Percentiles rank a stretch among this genome's conserved stretches.
Conservation (phyloP, 2,113 vertebrate genomes). For the Edolisoma coerulescens region DNA sequence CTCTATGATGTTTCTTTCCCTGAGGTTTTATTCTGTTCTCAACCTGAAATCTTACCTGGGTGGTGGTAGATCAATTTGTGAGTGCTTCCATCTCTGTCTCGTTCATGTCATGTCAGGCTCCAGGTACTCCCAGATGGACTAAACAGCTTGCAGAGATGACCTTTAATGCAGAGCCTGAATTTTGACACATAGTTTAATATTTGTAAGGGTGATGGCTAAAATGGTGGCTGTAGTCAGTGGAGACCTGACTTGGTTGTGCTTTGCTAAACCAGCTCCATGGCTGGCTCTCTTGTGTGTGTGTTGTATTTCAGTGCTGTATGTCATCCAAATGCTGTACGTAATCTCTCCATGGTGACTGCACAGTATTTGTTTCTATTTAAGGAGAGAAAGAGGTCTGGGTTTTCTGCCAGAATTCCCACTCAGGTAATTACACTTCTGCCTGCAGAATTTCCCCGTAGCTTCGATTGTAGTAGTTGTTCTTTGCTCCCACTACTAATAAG, state of each 20-base stretch:
- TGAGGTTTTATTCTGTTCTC: not conserved
- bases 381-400: constrained; percentile 23
- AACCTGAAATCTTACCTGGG: not conserved
- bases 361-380: constrained; percentile 38
- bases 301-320: not conserved
- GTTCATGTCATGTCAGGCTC: not conserved
- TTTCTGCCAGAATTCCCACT: constrained; percentile 56
- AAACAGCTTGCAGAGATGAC: not conserved
- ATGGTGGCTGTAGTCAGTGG: not conserved
- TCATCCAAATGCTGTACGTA: not conserved
- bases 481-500: not conserved
- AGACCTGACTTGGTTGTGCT: not conserved
- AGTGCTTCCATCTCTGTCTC: not conserved
- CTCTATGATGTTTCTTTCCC: not conserved
- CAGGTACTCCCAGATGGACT: not conserved
- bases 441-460: constrained; percentile 4
- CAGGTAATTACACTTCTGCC: constrained; percentile 59
- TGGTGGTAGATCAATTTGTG: not conserved
- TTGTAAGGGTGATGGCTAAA: not conserved
- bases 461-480: not conserved
- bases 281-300: not conserved
- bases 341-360: constrained; percentile 64
- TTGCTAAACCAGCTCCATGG: not conserved
- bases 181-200: not conserved
- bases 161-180: not conserved